phyloP scores from a whole-genome alignment of 1,140 invertebrate species.

The Sipha flava region DNA sequence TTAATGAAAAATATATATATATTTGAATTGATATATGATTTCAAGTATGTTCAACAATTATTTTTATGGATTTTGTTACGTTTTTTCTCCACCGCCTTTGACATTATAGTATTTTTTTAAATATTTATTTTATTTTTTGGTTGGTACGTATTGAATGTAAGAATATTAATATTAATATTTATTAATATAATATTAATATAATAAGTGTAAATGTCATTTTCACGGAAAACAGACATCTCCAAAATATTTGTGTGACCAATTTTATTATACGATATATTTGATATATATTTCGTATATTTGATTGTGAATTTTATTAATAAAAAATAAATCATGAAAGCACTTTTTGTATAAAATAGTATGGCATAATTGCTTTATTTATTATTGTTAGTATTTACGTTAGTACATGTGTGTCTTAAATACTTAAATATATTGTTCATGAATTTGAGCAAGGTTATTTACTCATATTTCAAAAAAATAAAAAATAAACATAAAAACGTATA shows the following conservation, averaged over 20 bases:
- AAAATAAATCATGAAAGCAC: not conserved
- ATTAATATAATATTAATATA: not conserved
- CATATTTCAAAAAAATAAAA: too few species aligned
- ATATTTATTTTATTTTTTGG: not conserved
- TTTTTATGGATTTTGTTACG: too few species aligned
- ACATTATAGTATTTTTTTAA: too few species aligned
- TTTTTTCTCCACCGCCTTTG: too few species aligned
- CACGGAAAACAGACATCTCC: not conserved
- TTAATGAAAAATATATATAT: too few species aligned
- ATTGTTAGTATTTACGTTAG: not conserved
- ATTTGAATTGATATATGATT: too few species aligned
- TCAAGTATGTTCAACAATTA: too few species aligned
- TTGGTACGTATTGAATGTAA: not conserved
- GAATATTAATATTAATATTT: not conserved
- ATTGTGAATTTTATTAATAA: not conserved
- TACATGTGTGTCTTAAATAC: not conserved
- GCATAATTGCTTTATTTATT: too few species aligned
- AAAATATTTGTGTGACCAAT: not conserved
- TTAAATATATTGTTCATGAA: not conserved
- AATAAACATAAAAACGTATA: too few species aligned
- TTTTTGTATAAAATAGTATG: not conserved
- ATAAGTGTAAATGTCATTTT: not conserved
- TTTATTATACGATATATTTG: too few species aligned
- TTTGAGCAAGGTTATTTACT: not conserved
- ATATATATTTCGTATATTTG: too few species aligned